Percentiles rank a stretch among this genome's conserved stretches.
Conservation (phyloP, 2,113 vertebrate species). For the Periophthalmodon schlosseri region DNA sequence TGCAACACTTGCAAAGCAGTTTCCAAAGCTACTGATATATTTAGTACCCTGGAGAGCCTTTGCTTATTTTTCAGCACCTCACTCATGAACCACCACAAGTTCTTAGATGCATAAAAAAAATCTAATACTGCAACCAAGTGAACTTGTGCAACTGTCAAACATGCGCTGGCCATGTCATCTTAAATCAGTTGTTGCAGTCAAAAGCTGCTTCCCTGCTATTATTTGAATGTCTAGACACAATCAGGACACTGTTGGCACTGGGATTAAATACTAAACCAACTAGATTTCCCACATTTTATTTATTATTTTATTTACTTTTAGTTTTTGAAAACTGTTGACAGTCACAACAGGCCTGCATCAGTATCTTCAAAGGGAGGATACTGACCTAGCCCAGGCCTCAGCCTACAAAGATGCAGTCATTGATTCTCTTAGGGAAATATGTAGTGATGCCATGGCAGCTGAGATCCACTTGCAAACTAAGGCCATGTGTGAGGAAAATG, state of each 20-base stretch:
- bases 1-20: background rate
- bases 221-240: too few relatives aligned
- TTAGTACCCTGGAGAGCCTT: background rate
- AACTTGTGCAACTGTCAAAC: constrained; percentile 37
- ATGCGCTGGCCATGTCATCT: constrained; percentile 29
- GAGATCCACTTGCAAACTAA: background rate
- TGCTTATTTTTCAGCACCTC: background rate
- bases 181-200: too few relatives aligned
- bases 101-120: constrained; percentile 8
- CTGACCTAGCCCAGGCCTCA: constrained; percentile 7
- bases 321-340: too few relatives aligned
- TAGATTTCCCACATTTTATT: too few relatives aligned
- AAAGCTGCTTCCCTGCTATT: too few relatives aligned
- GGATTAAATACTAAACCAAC: too few relatives aligned
- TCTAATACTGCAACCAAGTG: constrained; percentile 17
- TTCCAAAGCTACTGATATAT: background rate
- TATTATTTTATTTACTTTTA: too few relatives aligned
- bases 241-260: too few relatives aligned
- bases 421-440: background rate
- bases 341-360: too few relatives aligned
- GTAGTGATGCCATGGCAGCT: background rate
- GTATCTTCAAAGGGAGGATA: too few relatives aligned
- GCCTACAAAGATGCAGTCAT: background rate
- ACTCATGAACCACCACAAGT: background rate
- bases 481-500: background rate